Evolutionary conservation across 2,888 invertebrate species (phyloP), one percentile per base, ranked within the genome.

Genomic region (Erebia palarica): DNA sequence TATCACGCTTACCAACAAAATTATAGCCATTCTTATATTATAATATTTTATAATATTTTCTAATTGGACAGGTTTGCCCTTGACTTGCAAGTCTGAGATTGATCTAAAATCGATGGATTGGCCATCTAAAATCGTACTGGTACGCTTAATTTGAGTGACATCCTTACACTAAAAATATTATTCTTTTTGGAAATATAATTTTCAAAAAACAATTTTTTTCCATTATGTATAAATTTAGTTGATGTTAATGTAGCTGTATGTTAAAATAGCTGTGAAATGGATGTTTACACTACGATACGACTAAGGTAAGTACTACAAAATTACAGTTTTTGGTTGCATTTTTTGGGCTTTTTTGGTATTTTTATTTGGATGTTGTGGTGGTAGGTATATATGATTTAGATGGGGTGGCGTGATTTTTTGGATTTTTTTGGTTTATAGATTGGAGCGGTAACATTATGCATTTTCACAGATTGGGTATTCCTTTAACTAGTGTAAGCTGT

Each of bases 341-440:
- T 42, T 60, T 60, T 44, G 14, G n/a, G 1, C 14, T 63, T 49
- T n/a, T 63, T 47, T 3, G 49, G 47, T 44, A 13, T 8, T 49
- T 21, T 7, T 47, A 1, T 42, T 11, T 49, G 18, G 11, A 21
- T 63, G 21, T 49, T 63, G 7, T 49, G 47, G 9, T 60, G 16
- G 9, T n/a, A n/a, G n/a, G n/a, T n/a, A n/a, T n/a, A 47, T 47
- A 44, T 49, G 63, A 49, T 49, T 63, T 63, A 49, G 49, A 63
- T 49, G 63, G 63, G 47, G 21, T 61, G 47, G 63, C 63, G 63
- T 63, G 63, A 27, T 63, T 14, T 63, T 63, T 18, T 47, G 21
- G 16, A 7, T 47, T 63, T 21, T 44, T 47, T 47, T 44, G 11
- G 49, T 14, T 61, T 47, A 60, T 60, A 16, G 60, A 42, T 42